phyloP scores from a whole-genome alignment of 2,888 invertebrate genomes.

The Microctonus brassicae region DNA sequence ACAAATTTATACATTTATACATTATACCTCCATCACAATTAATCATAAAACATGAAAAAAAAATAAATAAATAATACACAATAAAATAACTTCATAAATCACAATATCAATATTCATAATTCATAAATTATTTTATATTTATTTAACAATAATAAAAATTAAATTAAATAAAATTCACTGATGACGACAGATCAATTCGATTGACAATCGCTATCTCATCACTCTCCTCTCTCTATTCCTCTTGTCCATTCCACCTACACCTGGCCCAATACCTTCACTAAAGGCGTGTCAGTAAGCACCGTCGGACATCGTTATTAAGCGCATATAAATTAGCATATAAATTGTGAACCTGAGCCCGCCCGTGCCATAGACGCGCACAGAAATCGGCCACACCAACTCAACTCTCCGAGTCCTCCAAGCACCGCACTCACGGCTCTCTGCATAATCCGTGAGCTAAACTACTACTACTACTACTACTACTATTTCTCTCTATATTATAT shows the following conservation, averaged over 20 bases:
- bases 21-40: neutral
- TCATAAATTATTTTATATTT: too few species aligned
- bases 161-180: neutral
- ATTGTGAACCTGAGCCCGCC: slow-evolving; percentile 60
- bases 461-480: neutral
- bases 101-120: too few species aligned
- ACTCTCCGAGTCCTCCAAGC: slow-evolving; percentile 22
- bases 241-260: neutral
- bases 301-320: slow-evolving; percentile 69
- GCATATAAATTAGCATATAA: slow-evolving; percentile 70
- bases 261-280: slow-evolving; percentile 32
- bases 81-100: too few species aligned
- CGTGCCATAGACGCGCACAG: slow-evolving; percentile 41
- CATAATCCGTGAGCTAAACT: slow-evolving; percentile 58
- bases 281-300: slow-evolving; percentile 67
- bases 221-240: neutral
- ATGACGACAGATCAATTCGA: neutral
- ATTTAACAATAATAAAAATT: too few species aligned
- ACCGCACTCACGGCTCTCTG: slow-evolving; percentile 49
- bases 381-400: too few species aligned
- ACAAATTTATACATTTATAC: neutral
- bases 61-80: too few species aligned
- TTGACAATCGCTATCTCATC: neutral
- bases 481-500: neutral
- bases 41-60: too few species aligned